Evolutionary conservation across 2,888 invertebrate genomes (phyloP).

Genomic region (Tillus elongatus): DNA sequence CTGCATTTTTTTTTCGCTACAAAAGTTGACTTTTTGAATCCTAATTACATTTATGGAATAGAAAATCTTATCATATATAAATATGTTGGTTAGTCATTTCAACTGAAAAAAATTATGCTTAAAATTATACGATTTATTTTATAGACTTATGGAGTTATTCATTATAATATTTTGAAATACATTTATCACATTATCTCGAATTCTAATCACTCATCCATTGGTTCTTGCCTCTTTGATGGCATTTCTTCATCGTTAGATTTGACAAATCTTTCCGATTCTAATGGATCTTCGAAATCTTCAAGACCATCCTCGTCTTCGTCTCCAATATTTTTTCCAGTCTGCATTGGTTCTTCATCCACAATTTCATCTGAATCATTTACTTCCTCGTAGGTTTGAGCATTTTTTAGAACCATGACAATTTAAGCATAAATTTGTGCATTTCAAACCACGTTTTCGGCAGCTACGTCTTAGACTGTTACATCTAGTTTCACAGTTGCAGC

Average conservation of each 20-base stretch:
- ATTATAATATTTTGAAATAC: too few species aligned
- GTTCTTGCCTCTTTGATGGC: too few species aligned
- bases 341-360: conserved; percentile 16
- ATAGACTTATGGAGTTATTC: too few species aligned
- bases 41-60: not conserved
- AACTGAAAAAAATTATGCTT: not conserved
- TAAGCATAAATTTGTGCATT: conserved; percentile 5
- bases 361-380: conserved; percentile 20
- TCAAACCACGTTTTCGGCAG: too few species aligned
- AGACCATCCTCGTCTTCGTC: conserved; percentile 18
- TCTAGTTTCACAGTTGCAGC: too few species aligned
- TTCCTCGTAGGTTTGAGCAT: conserved; percentile 15
- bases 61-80: conserved; percentile 1
- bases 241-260: too few species aligned
- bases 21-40: not conserved
- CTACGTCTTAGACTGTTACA: too few species aligned
- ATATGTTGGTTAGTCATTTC: not conserved
- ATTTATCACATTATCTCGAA: too few species aligned
- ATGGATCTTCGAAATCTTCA: conserved; percentile 19
- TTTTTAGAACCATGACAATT: conserved; percentile 20
- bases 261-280: conserved; percentile 13
- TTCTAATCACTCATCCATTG: too few species aligned
- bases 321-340: conserved; percentile 17
- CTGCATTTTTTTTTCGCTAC: not conserved
- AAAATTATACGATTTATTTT: not conserved